Base-by-base conservation (phyloP, 2,888 invertebrate species). In the Eubasilissa splendida region DNA sequence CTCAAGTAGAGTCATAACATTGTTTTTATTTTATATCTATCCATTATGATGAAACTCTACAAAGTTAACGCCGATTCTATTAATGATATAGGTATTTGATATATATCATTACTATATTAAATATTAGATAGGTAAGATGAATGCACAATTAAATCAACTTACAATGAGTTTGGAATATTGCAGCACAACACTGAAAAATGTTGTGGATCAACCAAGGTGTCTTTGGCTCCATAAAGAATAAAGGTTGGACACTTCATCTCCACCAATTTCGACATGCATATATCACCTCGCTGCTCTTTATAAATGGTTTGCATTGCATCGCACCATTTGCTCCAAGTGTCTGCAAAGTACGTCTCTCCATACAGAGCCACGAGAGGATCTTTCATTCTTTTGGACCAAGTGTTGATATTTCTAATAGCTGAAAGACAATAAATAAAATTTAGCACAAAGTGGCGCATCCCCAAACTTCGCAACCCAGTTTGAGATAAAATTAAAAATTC, bases 221-320 rank as follows among this genome's bases (percentile, higher is more conserved):
- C 97, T 86, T 95, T 95, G 84, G 92, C 92, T 0, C 97, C 97
- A 86, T 97, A 96, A 66, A 98, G 86, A 84, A 98, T 94, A 31
- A 96, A 91, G 0, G 96, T 96, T 0, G 95, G 95, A 84, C 95
- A 95, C 76, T 90, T 89, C 31, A 97, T 94, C 70, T 93, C 89
- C 3, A 90, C 87, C 59, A 97, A 86, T 53, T 91, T 87, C 3
- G 90, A 88, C 81, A 91, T 92, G 86, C 96, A 97, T 83, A 97
- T 92, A 85, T 97, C 92, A 0, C 96, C 96, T 54, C 92, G 89
- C 0, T 92, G 90, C 4, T 91, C 88, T 9, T 91, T 89, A 84
- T 90, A 93, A 65, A 96, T 88, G 4, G 87, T 87, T 12, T 87
- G 86, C 86, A 94, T 90, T 0, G 92, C 91, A 84, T 96, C 94